Conservation (phyloP, 1,140 invertebrate genomes). For the Frieseomelitta varia region DNA sequence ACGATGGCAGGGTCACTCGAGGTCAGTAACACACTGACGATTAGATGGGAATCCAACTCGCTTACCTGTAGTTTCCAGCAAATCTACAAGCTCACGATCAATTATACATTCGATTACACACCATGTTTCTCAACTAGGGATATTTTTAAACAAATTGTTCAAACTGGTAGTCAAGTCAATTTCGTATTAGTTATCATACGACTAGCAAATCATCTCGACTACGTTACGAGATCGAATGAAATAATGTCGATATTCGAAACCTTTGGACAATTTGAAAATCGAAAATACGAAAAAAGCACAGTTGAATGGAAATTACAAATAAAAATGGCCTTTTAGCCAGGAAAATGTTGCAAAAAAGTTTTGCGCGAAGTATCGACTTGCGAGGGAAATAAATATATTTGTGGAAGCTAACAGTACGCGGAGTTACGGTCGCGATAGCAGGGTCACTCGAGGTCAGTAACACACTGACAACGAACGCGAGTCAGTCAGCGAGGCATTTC, state of each 20-base stretch:
- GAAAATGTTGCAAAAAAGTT: too few relatives aligned
- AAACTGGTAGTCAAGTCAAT: background rate
- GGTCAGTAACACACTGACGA: constrained; percentile 81
- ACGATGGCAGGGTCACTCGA: constrained; percentile 79
- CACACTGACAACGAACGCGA: constrained; percentile 74
- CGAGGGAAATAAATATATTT: constrained; percentile 68
- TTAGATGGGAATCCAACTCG: constrained; percentile 25
- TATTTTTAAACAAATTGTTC: background rate
- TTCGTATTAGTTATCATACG: too few relatives aligned
- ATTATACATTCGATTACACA: background rate
- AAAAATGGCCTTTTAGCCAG: background rate
- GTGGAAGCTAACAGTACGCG: constrained; percentile 73
- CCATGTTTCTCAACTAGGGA: too few relatives aligned
- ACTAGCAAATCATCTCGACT: background rate
- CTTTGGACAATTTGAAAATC: background rate
- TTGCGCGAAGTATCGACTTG: background rate
- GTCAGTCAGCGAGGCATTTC: constrained; percentile 53
- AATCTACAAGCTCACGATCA: background rate
- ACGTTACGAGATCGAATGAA: background rate
- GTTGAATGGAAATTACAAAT: background rate
- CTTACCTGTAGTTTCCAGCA: constrained; percentile 8
- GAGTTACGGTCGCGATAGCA: constrained; percentile 75
- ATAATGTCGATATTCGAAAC: background rate
- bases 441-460: constrained; percentile 81
- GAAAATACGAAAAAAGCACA: background rate